phyloP scores from a whole-genome alignment of 2,113 vertebrate species.

The Thymallus thymallus region DNA sequence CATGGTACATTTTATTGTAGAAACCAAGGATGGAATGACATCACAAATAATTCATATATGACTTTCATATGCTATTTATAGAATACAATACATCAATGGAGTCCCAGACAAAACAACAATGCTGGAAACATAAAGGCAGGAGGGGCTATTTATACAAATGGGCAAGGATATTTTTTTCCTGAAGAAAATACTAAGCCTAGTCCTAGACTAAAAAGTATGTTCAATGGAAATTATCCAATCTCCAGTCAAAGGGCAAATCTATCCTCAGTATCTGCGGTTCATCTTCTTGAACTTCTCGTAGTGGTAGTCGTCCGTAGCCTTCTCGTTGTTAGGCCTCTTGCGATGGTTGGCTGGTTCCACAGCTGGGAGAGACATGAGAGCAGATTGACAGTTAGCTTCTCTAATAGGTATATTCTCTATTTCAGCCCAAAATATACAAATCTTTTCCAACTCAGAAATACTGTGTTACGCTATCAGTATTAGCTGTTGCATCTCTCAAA shows the following conservation, averaged over 20 bases:
- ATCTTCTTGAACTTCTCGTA: slow-evolving; percentile 99
- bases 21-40: neutral
- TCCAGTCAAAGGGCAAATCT: neutral
- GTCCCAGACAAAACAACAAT: neutral
- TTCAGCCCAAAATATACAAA: too few species aligned
- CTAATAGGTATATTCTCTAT: neutral
- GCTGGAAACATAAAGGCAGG: neutral
- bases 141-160: neutral
- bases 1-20: slow-evolving; percentile 5
- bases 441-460: too few species aligned
- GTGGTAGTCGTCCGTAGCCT: slow-evolving; percentile 97
- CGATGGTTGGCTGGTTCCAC: slow-evolving; percentile 84
- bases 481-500: too few species aligned
- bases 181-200: too few species aligned
- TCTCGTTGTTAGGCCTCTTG: slow-evolving; percentile 94
- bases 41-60: too few species aligned
- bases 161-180: too few species aligned
- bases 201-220: neutral
- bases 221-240: neutral
- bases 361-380: slow-evolving; percentile 36
- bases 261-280: slow-evolving; percentile 87
- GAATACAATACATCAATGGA: neutral
- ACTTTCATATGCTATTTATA: neutral
- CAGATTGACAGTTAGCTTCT: neutral
- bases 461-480: too few species aligned